phyloP scores from a whole-genome alignment of 2,888 invertebrate species.

The Clunio marinus region DNA sequence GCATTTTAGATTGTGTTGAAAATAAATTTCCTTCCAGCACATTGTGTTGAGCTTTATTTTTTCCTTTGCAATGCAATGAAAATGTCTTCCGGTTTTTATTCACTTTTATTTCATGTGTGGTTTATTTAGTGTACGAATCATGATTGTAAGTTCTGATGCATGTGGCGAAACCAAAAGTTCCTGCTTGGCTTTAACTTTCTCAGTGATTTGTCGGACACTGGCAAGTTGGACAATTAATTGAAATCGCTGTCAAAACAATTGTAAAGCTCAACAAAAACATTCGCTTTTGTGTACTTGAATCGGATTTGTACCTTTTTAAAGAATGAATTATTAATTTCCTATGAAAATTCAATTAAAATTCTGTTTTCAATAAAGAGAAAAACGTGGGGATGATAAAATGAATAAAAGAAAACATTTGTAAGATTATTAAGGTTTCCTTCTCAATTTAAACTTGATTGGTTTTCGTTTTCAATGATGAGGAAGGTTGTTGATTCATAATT shows the following conservation, averaged over 20 bases:
- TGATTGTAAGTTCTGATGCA: slow-evolving; percentile 20
- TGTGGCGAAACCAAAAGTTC: background rate
- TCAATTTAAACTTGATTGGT: background rate
- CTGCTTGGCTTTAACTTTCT: background rate
- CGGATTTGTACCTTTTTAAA: too few relatives aligned
- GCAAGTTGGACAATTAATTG: background rate
- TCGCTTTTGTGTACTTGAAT: background rate
- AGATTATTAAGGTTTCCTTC: slow-evolving; percentile 10
- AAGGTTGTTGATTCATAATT: background rate
- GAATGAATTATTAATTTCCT: background rate
- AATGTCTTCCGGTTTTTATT: too few relatives aligned
- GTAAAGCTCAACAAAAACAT: background rate
- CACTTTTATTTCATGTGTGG: background rate
- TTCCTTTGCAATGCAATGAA: background rate
- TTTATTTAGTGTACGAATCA: background rate
- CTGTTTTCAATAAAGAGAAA: background rate
- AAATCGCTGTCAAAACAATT: background rate
- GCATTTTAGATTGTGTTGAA: background rate
- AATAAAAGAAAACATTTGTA: background rate
- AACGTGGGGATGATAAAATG: background rate
- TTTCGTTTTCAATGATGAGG: slow-evolving; percentile 10
- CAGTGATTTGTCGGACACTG: background rate
- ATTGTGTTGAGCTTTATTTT: slow-evolving; percentile 19
- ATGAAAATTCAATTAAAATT: slow-evolving; percentile 17
- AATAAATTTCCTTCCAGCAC: background rate